Conservation (phyloP, 2,113 vertebrate genomes). For the Leptodactylus fuscus region DNA sequence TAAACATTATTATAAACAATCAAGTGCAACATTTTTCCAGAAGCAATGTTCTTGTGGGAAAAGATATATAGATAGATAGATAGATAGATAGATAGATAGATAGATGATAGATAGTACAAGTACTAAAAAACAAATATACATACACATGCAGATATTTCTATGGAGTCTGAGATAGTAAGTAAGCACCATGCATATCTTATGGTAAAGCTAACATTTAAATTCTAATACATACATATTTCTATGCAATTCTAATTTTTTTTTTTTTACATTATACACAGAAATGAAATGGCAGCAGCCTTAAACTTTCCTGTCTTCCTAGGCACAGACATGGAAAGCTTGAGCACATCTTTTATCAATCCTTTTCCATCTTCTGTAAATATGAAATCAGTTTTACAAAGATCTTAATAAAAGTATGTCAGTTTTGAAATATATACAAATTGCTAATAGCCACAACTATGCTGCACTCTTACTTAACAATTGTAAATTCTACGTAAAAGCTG, state of each 20-base stretch:
- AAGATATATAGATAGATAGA: too few species aligned
- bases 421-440: background rate
- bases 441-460: background rate
- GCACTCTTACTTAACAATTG: background rate
- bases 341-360: conserved; percentile 13
- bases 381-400: conserved; percentile 28
- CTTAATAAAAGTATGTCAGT: conserved; percentile 11
- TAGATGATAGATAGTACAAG: too few species aligned
- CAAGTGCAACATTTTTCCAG: too few species aligned
- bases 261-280: conserved; percentile 26
- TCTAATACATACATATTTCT: conserved; percentile 29
- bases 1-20: too few species aligned
- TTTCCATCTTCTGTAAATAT: conserved; percentile 8
- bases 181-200: background rate
- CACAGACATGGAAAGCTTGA: conserved; percentile 10
- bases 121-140: background rate
- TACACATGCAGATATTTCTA: background rate
- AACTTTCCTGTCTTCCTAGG: background rate
- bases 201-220: conserved; percentile 31
- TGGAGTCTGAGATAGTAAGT: background rate
- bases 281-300: background rate
- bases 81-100: too few species aligned
- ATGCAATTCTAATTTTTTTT: conserved; percentile 17
- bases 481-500: background rate
- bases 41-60: too few species aligned